phyloP scores from a whole-genome alignment of 2,113 vertebrate genomes.

The Syngnathoides biaculeatus region DNA sequence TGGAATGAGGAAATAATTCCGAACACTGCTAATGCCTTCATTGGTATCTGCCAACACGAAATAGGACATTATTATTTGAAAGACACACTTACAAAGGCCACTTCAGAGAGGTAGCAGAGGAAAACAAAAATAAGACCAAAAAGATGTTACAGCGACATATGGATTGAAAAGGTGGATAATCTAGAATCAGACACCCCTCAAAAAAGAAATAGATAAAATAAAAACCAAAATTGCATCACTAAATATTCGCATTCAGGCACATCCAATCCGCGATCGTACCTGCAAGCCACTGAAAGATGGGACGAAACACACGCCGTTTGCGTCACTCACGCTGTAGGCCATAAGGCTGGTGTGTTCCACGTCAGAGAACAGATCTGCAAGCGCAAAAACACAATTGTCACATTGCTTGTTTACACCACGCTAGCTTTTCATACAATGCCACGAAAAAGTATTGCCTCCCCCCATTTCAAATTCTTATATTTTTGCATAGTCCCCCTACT shows the following conservation, averaged over 20 bases:
- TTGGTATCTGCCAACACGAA: neutral
- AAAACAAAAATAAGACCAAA: slow-evolving; percentile 44
- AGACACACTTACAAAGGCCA: slow-evolving; percentile 76
- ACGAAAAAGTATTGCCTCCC: too few species aligned
- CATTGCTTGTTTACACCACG: neutral
- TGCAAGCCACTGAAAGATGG: slow-evolving; percentile 90
- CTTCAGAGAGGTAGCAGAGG: slow-evolving; percentile 72
- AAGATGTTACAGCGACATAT: slow-evolving; percentile 35
- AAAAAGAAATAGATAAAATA: neutral
- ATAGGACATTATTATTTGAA: slow-evolving; percentile 5
- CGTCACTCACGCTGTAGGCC: slow-evolving; percentile 81
- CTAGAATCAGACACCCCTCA: neutral
- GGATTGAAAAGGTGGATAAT: neutral
- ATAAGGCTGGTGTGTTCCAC: slow-evolving; percentile 83
- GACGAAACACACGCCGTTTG: slow-evolving; percentile 91
- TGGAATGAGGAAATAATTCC: neutral
- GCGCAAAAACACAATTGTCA: neutral
- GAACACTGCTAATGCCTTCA: neutral
- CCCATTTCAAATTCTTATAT: too few species aligned
- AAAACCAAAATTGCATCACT: too few species aligned
- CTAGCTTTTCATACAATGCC: neutral
- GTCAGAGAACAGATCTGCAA: slow-evolving; percentile 84
- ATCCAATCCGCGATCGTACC: slow-evolving; percentile 68
- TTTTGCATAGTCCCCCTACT: too few species aligned
- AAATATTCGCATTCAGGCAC: neutral